These are phyloP conservation scores for Pogonus chalceus DNA, from an alignment of 1,140 invertebrate species.

Conservation along the genomic window DNA sequence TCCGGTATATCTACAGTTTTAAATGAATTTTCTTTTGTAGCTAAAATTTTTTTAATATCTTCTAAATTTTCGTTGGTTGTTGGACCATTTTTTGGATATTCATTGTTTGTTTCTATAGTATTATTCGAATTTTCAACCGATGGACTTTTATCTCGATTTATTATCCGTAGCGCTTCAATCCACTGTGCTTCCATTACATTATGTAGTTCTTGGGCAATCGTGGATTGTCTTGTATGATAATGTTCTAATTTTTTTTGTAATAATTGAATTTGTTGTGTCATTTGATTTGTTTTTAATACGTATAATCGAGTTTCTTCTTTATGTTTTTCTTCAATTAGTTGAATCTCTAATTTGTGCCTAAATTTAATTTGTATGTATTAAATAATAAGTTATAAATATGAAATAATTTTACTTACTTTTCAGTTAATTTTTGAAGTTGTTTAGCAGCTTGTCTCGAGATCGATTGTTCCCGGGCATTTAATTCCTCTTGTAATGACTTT, in stretches of 20 bases:
- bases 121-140: constrained; percentile 12
- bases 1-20: background rate
- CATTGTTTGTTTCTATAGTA: constrained; percentile 10
- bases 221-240: constrained; percentile 43
- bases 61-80: constrained; percentile 22
- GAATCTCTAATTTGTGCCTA: constrained; percentile 61
- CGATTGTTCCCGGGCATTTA: constrained; percentile 51
- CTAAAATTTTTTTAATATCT: constrained; percentile 25
- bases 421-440: constrained; percentile 59
- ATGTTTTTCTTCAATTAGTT: constrained; percentile 66
- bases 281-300: constrained; percentile 54
- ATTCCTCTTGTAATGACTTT: constrained; percentile 49
- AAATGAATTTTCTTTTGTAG: background rate
- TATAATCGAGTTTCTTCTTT: constrained; percentile 60
- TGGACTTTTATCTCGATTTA: constrained; percentile 35
- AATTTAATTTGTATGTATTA: constrained; percentile 9
- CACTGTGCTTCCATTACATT: constrained; percentile 70
- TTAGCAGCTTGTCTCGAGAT: constrained; percentile 57
- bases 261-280: constrained; percentile 49
- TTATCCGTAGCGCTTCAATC: constrained; percentile 62
- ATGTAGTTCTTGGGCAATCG: constrained; percentile 62
- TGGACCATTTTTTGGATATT: constrained; percentile 23
- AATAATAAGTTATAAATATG: constrained; percentile 5
- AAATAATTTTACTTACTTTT: constrained; percentile 47
- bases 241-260: constrained; percentile 47